A percentile compares a stretch with the other conserved stretches of the same genome.
phyloP scores from a whole-genome alignment of 1,140 invertebrate species.

The Cherax quadricarinatus region DNA sequence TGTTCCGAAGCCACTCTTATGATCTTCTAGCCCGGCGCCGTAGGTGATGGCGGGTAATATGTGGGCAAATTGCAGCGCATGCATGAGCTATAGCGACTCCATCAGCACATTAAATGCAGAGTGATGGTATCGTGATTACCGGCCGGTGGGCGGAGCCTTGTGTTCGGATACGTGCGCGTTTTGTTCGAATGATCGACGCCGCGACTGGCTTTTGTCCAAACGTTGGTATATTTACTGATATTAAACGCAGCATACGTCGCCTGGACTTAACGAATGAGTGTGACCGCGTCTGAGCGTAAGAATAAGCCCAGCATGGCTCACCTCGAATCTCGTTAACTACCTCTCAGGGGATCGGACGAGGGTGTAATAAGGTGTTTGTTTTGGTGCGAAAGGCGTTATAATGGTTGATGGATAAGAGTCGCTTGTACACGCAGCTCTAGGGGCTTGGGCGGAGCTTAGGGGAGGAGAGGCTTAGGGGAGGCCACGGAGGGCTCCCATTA shows the following conservation, averaged over 20 bases:
- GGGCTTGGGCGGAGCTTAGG: conserved; percentile 51
- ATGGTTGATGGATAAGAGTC: conserved; percentile 71
- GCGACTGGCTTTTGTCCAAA: conserved; percentile 19
- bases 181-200: conserved; percentile 54
- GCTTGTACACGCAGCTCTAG: conserved; percentile 64
- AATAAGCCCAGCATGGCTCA: not conserved
- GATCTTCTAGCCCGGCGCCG: conserved; percentile 68
- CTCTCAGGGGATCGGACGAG: conserved; percentile 67
- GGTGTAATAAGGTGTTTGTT: conserved; percentile 72
- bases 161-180: conserved; percentile 65
- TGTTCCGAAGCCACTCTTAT: conserved; percentile 67
- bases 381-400: conserved; percentile 72
- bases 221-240: conserved; percentile 19
- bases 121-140: conserved; percentile 71
- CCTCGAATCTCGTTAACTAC: conserved; percentile 31
- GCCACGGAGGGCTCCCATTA: not conserved
- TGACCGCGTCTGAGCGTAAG: not conserved
- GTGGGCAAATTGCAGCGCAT: conserved; percentile 71
- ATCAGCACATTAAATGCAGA: conserved; percentile 73
- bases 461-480: not conserved
- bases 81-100: conserved; percentile 73
- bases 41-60: conserved; percentile 70
- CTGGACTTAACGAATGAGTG: not conserved
- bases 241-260: conserved; percentile 17
- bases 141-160: conserved; percentile 67